These are phyloP conservation scores for Thera britannica DNA, from an alignment of 2,888 invertebrate species.

Conservation along the genomic window DNA sequence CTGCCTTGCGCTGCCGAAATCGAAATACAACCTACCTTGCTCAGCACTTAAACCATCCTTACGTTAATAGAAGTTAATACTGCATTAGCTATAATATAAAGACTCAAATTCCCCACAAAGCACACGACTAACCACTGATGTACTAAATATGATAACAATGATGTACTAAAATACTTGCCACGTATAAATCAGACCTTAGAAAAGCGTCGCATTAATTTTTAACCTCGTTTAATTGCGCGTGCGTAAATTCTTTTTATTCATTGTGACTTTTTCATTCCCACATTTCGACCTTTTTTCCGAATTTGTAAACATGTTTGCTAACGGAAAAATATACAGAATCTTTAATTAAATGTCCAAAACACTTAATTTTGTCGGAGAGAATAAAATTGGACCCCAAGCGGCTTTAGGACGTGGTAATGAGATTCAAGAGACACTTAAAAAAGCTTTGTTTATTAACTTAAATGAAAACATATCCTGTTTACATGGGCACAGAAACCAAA, in stretches of 20 bases:
- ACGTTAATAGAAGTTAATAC: too few relatives aligned
- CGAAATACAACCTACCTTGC: too few relatives aligned
- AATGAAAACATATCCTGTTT: slow-evolving; percentile 5
- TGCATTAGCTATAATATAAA: too few relatives aligned
- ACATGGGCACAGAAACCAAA: neutral
- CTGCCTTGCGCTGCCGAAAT: too few relatives aligned
- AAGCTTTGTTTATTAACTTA: slow-evolving; percentile 9
- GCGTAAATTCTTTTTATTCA: slow-evolving; percentile 34
- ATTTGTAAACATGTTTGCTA: slow-evolving; percentile 29
- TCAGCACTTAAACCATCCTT: too few relatives aligned
- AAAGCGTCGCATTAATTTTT: slow-evolving; percentile 29
- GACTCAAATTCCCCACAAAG: too few relatives aligned
- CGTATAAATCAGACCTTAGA: slow-evolving; percentile 5
- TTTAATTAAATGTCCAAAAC: slow-evolving; percentile 54
- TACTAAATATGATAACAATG: too few relatives aligned
- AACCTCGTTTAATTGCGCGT: slow-evolving; percentile 29
- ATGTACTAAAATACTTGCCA: neutral
- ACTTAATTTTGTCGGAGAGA: slow-evolving; percentile 46
- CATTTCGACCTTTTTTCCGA: slow-evolving; percentile 32
- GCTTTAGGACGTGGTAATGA: slow-evolving; percentile 45
- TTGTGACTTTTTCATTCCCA: slow-evolving; percentile 28
- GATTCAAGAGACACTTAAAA: slow-evolving; percentile 41
- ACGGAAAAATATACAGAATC: slow-evolving; percentile 41
- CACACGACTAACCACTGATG: too few relatives aligned
- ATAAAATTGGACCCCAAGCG: slow-evolving; percentile 51